Base-by-base conservation (phyloP, 2,113 vertebrate genomes). In the Notarius quadriscutis region DNA sequence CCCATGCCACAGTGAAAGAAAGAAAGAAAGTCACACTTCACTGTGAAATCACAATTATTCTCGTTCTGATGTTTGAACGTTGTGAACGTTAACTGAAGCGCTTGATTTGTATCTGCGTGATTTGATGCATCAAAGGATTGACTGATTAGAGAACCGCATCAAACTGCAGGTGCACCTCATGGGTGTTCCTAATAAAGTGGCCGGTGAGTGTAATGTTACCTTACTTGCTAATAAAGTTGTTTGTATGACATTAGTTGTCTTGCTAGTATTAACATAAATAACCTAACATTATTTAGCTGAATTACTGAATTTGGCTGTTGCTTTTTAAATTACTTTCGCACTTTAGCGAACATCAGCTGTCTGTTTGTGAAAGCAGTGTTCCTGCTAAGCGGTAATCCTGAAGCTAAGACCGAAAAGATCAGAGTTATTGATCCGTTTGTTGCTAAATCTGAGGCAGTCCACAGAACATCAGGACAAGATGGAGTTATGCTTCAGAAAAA, bases 371-470 rank as follows among this genome's bases (percentile, higher is more conserved):
- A 78, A 53, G 50, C 48, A 27, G 51, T 17, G 51, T 79, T 27
- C 51, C 9, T 79, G 77, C 77, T 57, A 57, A 79, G n/a, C 14
- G 9, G 75, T 18, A 9, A 17, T 74, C 34, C 7, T 7, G 18
- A 74, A 41, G 17, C 71, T 20, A 20, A 48, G 34, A 48, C 17
- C 9, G 18, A 48, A 74, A 55, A 79, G 25, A 57, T 27, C 25
- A 27, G 27, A 27, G 8, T 27, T 27, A 80, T 20, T 0, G 78
- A 80, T 80, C 17, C 15, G 22, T 34, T 30, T 58, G 53, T 34
- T 77, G 60, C 67, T 85, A 67, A 58, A 83, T 69, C 87, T 50
- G 82, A 81, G 41, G 57, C 41, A 34, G 55, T 60, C 20, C 57
- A 82, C 55, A 27, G 80, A 85, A 85, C 25, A 57, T 17, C 0